Evolutionary conservation across 2,113 vertebrate species (phyloP), one percentile per base, ranked within the genome.

Genomic region (Solenodon paradoxus): DNA sequence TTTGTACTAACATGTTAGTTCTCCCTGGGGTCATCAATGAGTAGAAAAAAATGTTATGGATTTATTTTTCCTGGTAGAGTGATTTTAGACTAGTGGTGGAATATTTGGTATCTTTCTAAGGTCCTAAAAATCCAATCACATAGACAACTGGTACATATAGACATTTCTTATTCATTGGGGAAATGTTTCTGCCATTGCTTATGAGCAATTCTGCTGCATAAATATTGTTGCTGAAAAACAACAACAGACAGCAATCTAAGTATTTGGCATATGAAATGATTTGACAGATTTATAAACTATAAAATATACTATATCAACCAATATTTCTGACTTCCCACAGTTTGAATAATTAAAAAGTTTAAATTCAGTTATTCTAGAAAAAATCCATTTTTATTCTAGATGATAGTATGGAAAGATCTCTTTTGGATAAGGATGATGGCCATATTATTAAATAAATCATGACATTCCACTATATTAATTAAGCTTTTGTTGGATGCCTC

Each of bases 281-380:
- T 28, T 78, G 59, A 59, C 22, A 88, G 22, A 75, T 69, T 49
- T 90, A 7, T 28, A 40, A 75, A 86, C 12, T 6, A 68, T 35
- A 26, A 88, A 88, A 68, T 35, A 12, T 5, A 66, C 24, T 66
- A 2, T 38, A 4, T 79, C 30, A 55, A 77, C 49, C 8, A 30
- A 1, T 68, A 32, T 42, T 71, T 66, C 53, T 94, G 80, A 59
- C 10, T 86, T 92, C 80, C 30, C 7, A 81, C 7, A 30, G 71
- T 87, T 64, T 47, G 16, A 84, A 71, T 88, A 71, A 63, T 59
- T 45, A 38, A 94, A 42, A 92, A 77, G n/a, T 30, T 55, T 71
- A 82, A 93, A 93, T 88, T 32, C 40, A 68, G 26, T 61, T 92
- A 72, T 74, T 95, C 57, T 49, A 83, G 68, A 83, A 79, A 95